Conservation (phyloP, 2,888 invertebrate species). For the Drosophila lutescens region DNA sequence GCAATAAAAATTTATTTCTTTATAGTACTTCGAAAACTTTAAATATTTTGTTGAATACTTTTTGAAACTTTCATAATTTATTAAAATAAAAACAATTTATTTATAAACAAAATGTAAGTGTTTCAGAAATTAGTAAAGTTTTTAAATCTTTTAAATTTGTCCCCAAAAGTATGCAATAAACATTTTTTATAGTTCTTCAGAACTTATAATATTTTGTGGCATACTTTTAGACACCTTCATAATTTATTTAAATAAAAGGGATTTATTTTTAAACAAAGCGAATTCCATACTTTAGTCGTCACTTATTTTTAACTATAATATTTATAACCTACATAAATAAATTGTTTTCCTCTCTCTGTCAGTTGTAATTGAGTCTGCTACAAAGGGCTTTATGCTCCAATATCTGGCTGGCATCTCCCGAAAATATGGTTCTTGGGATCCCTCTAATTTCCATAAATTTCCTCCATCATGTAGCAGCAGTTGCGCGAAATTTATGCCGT, state of each 20-base stretch:
- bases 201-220: too few relatives aligned
- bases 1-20: neutral
- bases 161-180: neutral
- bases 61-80: neutral
- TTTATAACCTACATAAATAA: too few relatives aligned
- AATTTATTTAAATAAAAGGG: too few relatives aligned
- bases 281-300: too few relatives aligned
- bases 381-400: neutral
- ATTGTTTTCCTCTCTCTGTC: neutral
- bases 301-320: too few relatives aligned
- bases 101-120: too few relatives aligned
- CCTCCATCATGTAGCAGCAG: conserved; percentile 38
- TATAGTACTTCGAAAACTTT: too few relatives aligned
- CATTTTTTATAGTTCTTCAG: too few relatives aligned
- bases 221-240: neutral
- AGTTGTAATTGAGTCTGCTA: conserved; percentile 3
- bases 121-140: too few relatives aligned
- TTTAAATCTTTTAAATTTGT: neutral
- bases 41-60: too few relatives aligned
- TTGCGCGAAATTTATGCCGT: conserved; percentile 58
- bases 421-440: conserved; percentile 5
- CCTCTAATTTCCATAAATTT: conserved; percentile 46
- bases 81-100: too few relatives aligned
- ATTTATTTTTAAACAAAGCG: too few relatives aligned
- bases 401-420: neutral